Percentiles rank a stretch among this genome's conserved stretches.
phyloP scores from a whole-genome alignment of 2,797 vertebrate genomes.

The Typhlichthys subterraneus region DNA sequence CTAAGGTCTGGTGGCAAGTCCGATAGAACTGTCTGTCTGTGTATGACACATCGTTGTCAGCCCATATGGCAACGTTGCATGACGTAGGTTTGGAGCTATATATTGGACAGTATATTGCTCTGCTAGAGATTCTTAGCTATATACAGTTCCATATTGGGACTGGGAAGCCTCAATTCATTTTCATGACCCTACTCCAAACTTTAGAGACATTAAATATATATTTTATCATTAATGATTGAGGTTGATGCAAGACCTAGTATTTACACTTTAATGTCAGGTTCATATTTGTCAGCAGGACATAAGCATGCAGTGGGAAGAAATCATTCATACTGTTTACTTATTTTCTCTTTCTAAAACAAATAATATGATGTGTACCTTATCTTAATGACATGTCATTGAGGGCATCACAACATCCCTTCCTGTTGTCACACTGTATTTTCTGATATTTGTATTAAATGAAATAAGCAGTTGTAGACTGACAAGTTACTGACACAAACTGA shows the following conservation, averaged over 20 bases:
- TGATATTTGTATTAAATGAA: no score
- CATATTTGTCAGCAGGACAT: neutral
- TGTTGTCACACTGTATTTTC: no score
- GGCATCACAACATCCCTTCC: constrained; percentile 48
- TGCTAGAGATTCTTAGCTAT: constrained; percentile 45
- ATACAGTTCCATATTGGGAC: constrained; percentile 27
- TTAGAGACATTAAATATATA: constrained; percentile 30
- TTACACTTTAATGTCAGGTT: neutral
- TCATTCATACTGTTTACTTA: neutral
- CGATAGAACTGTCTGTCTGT: neutral
- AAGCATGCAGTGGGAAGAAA: constrained; percentile 3
- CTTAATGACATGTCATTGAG: no score
- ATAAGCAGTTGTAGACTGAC: no score
- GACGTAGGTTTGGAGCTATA: neutral
- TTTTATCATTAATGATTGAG: constrained; percentile 8
- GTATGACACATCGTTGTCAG: constrained; percentile 14
- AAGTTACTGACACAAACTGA: no score
- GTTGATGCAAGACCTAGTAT: constrained; percentile 5
- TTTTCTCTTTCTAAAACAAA: constrained; percentile 4
- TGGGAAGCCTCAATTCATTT: constrained; percentile 22
- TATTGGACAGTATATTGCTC: constrained; percentile 38
- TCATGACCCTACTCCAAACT: constrained; percentile 28
- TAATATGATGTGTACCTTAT: neutral
- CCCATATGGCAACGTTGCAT: constrained; percentile 27
- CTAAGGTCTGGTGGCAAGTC: neutral